Evolutionary conservation across 2,888 invertebrate genomes (phyloP).

Genomic region (Molanna angustata): DNA sequence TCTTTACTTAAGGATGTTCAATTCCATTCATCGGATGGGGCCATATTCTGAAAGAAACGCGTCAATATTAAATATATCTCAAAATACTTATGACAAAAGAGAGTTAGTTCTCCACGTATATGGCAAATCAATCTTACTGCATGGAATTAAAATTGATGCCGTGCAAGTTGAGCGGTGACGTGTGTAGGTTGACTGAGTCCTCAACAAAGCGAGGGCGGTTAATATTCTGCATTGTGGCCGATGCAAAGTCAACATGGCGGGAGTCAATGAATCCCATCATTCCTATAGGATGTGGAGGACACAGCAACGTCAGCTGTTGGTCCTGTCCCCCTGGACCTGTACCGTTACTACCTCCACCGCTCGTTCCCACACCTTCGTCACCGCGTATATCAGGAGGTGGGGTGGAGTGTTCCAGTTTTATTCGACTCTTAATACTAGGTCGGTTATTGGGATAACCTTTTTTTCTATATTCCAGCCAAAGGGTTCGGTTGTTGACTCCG

Average conservation of each 20-base stretch:
- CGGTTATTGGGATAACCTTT: constrained; percentile 79
- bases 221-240: constrained; percentile 61
- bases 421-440: constrained; percentile 73
- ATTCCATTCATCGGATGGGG: too few species aligned
- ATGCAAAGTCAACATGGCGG: constrained; percentile 64
- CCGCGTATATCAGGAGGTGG: constrained; percentile 59
- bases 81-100: too few species aligned
- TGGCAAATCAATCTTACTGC: too few species aligned
- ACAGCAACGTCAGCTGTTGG: constrained; percentile 56
- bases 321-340: constrained; percentile 40
- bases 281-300: constrained; percentile 64
- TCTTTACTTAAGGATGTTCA: too few species aligned
- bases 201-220: constrained; percentile 47
- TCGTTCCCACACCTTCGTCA: too few species aligned
- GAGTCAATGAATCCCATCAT: constrained; percentile 70
- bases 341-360: too few species aligned
- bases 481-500: constrained; percentile 80
- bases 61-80: too few species aligned
- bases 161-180: constrained; percentile 66
- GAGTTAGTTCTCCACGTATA: too few species aligned
- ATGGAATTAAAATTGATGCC: constrained; percentile 76
- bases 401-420: constrained; percentile 65
- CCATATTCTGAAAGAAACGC: too few species aligned
- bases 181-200: constrained; percentile 49
- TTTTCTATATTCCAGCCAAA: constrained; percentile 84